These are phyloP conservation scores for Salarias fasciatus DNA, from an alignment of 2,797 vertebrate species.

Conservation along the genomic window DNA sequence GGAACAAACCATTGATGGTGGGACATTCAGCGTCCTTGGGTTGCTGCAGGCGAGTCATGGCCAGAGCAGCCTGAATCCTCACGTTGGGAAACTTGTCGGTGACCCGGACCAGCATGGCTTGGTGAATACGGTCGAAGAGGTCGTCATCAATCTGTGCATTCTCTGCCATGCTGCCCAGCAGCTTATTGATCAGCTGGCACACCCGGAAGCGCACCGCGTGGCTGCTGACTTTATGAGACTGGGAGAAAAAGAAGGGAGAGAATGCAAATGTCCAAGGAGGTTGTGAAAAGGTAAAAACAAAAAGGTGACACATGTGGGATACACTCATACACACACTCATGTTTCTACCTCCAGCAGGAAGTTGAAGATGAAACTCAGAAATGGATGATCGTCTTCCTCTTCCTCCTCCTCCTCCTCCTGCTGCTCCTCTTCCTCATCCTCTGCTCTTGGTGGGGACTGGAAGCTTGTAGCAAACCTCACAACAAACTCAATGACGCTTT, in stretches of 20 bases:
- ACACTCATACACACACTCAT: neutral
- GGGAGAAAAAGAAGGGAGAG: neutral
- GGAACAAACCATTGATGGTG: conserved; percentile 85
- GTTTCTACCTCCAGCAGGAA: conserved; percentile 91
- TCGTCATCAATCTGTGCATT: conserved; percentile 95
- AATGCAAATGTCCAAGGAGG: conserved; percentile 21
- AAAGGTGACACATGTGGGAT: neutral
- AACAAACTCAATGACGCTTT: conserved; percentile 91
- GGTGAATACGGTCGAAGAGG: conserved; percentile 93
- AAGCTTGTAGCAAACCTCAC: conserved; percentile 91
- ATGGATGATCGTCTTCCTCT: conserved; percentile 77
- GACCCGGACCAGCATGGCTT: conserved; percentile 91
- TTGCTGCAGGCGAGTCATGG: conserved; percentile 94
- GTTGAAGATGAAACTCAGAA: conserved; percentile 90
- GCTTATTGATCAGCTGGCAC: conserved; percentile 94
- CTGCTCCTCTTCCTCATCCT: conserved; percentile 56
- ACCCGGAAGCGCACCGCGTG: conserved; percentile 92
- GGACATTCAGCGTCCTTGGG: conserved; percentile 90
- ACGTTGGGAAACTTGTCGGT: conserved; percentile 96
- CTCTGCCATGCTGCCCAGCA: conserved; percentile 94
- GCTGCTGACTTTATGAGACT: conserved; percentile 91
- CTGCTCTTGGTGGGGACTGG: conserved; percentile 71
- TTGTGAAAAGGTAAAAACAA: no score
- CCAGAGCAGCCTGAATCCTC: conserved; percentile 93
- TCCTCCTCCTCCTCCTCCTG: conserved; percentile 55